phyloP scores from a whole-genome alignment of 2,888 invertebrate genomes.

The Salticus scenicus region DNA sequence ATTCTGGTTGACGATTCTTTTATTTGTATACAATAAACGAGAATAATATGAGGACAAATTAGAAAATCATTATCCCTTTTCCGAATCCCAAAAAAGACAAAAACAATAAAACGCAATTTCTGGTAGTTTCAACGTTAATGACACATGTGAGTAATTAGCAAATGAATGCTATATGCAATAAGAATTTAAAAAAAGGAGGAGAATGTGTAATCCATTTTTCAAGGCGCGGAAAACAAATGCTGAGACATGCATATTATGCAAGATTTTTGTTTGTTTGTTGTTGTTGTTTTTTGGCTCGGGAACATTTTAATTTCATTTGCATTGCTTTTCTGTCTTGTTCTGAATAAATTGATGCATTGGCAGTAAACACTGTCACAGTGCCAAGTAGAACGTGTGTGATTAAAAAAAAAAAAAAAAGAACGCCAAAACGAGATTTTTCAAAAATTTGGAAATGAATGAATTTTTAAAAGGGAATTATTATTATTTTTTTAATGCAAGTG shows the following conservation, averaged over 20 bases:
- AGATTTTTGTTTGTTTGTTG: too few relatives aligned
- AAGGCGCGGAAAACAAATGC: neutral
- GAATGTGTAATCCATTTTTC: neutral
- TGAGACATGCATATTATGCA: neutral
- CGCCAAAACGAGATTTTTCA: neutral
- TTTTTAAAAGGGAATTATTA: neutral
- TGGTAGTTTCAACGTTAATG: too few relatives aligned
- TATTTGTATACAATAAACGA: too few relatives aligned
- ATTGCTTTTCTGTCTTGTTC: neutral
- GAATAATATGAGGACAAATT: too few relatives aligned
- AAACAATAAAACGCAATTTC: too few relatives aligned
- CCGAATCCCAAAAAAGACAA: neutral
- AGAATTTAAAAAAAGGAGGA: neutral
- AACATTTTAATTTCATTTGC: conserved; percentile 2
- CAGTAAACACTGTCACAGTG: neutral
- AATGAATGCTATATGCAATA: neutral
- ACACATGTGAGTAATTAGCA: neutral
- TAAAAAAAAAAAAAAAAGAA: neutral
- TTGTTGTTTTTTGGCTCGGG: neutral
- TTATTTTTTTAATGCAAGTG: neutral
- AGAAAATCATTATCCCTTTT: too few relatives aligned
- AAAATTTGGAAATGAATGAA: neutral
- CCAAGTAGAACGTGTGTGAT: neutral
- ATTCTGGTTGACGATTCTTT: too few relatives aligned
- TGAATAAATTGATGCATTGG: conserved; percentile 3